Conservation (phyloP, 2,797 vertebrate species). For the Pangasius mekongensis region DNA sequence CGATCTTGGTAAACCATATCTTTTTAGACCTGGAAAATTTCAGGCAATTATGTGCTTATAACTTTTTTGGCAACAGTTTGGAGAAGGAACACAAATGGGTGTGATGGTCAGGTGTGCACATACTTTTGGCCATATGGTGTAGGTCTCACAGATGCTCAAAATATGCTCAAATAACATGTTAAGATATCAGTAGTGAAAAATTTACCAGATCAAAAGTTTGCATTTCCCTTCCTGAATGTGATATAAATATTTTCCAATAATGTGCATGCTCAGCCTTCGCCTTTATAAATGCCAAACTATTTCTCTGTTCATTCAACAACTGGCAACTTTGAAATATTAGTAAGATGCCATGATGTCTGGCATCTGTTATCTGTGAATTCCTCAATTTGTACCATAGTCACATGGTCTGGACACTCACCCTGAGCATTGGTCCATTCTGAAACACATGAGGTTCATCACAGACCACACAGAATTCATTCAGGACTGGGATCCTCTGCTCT, state of each 20-base stretch:
- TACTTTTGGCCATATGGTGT: neutral
- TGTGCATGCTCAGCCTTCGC: neutral
- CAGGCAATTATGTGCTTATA: neutral
- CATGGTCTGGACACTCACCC: slow-evolving; percentile 74
- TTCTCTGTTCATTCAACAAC: neutral
- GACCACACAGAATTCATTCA: slow-evolving; percentile 91
- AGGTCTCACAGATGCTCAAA: neutral
- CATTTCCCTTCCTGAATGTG: neutral
- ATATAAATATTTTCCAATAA: neutral
- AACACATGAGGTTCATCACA: slow-evolving; percentile 90
- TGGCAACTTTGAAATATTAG: neutral
- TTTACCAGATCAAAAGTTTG: neutral
- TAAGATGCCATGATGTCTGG: neutral
- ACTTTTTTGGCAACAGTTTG: neutral
- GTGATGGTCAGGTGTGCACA: neutral
- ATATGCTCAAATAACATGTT: neutral
- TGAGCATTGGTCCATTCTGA: slow-evolving; percentile 90
- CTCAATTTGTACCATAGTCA: neutral
- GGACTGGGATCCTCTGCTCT: slow-evolving; percentile 87
- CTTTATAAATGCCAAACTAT: neutral
- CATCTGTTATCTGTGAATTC: neutral
- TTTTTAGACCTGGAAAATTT: neutral
- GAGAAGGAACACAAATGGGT: neutral
- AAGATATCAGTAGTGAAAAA: neutral
- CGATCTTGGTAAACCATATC: neutral